Percentiles rank a stretch among this genome's conserved stretches.
These are phyloP conservation scores for Chlorops oryzae DNA, from an alignment of 1,140 invertebrate species.

Conservation along the genomic window DNA sequence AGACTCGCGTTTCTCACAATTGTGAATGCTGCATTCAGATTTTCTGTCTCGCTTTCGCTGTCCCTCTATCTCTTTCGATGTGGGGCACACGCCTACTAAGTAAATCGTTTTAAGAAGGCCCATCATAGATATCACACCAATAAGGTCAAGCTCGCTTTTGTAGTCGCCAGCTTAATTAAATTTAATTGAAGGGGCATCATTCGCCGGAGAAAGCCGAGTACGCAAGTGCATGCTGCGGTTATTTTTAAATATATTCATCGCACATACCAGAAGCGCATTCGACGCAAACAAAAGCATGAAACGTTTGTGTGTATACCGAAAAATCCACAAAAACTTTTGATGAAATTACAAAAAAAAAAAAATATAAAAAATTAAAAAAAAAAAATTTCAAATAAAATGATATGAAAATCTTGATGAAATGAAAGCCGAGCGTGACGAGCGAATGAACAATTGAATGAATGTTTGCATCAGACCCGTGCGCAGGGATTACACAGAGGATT, in stretches of 20 bases:
- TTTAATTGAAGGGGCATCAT: slow-evolving; percentile 37
- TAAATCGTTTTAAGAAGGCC: neutral
- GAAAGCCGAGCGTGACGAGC: too few species aligned
- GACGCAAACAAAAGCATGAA: neutral
- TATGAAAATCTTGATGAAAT: too few species aligned
- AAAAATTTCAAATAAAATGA: too few species aligned
- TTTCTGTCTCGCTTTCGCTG: too few species aligned
- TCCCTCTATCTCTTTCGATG: neutral
- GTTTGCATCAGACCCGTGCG: too few species aligned
- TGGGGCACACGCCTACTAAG: neutral
- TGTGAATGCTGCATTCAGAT: neutral
- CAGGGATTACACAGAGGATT: too few species aligned
- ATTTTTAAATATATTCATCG: slow-evolving; percentile 7
- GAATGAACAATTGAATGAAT: too few species aligned
- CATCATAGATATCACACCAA: neutral
- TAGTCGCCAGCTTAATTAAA: slow-evolving; percentile 46
- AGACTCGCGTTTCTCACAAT: too few species aligned
- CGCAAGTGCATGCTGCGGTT: slow-evolving; percentile 13
- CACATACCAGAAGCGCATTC: slow-evolving; percentile 3
- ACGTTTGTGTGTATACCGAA: neutral
- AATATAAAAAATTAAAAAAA: too few species aligned
- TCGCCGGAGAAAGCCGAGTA: too few species aligned
- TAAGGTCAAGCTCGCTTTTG: slow-evolving; percentile 22
- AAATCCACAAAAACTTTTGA: slow-evolving; percentile 5
- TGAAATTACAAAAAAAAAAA: too few species aligned